Evolutionary conservation across 2,113 vertebrate genomes (phyloP).

Genomic region (Setophaga petechia): DNA sequence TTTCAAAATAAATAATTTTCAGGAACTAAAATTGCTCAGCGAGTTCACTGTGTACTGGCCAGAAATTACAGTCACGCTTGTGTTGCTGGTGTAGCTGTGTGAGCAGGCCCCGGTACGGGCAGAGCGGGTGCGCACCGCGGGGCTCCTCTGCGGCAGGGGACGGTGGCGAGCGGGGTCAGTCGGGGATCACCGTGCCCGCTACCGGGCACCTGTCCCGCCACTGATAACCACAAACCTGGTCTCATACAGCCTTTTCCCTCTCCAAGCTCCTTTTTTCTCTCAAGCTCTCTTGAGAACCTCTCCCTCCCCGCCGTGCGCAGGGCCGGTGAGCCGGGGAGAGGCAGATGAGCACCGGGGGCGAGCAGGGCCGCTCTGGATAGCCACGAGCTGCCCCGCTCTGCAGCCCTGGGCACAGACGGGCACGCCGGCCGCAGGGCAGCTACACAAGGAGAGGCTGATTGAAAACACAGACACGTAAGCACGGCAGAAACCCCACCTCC

Average conservation of each 20-base stretch:
- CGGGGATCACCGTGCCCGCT: not conserved
- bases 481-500: conserved; percentile 23
- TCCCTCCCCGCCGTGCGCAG: rapidly evolving
- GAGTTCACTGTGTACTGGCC: not conserved
- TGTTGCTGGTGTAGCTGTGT: not conserved
- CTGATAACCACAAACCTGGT: not conserved
- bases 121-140: rapidly evolving
- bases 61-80: not conserved
- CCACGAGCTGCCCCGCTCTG: not conserved
- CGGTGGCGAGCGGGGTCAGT: rapidly evolving
- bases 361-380: not conserved
- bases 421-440: not conserved
- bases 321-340: rapidly evolving
- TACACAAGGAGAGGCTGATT: not conserved
- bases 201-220: not conserved
- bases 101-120: rapidly evolving
- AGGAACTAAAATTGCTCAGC: not conserved
- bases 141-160: not conserved
- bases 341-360: rapidly evolving
- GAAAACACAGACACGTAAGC: conserved; percentile 34
- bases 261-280: not conserved
- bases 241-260: not conserved
- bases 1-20: not conserved
- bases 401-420: not conserved
- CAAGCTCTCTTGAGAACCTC: not conserved